Evolutionary conservation across 2,888 invertebrate genomes (phyloP), one percentile per base, ranked within the genome.

Genomic region (Microctonus aethiopoides): DNA sequence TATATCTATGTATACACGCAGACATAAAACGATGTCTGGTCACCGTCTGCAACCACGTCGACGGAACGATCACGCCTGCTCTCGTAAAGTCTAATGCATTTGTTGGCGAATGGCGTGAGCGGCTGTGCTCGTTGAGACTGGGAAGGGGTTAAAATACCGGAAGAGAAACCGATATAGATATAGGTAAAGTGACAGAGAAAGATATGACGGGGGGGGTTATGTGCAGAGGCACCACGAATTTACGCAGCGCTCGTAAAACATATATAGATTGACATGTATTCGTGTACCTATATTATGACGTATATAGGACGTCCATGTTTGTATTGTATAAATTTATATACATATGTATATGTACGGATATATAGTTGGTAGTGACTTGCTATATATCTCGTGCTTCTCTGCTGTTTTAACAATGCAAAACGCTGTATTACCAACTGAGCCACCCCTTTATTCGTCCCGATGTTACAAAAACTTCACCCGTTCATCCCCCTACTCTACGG

Each of bases 41-140:
- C 74, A 74, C 75, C 77, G 80, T 81, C 80, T 79, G 79, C 80
- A 76, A 68, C 66, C 34, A 61, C 60, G 67, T 62, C 72, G 72
- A 76, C 76, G 74, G 78, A 81, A 80, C 81, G 64, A 65, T 56
- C 36, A 20, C 77, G 78, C 78, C 74, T 76, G 76, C 79, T 75
- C 78, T 77, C 80, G 78, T 83, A 84, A 83, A 84, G 78, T 80
- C 81, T 83, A 81, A 84, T 81, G 82, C 82, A 78, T 81, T 81
- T 80, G 81, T 79, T 79, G 79, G 76, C 78, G 79, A 76, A 77
- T 78, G 76, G 77, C 68, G 72, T 67, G 59, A 36, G 29, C 69
- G 72, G 67, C 73, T 56, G 16, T 0, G 26, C n/a, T n/a, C 29
- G 29, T 7, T 10, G n/a, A 5, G 13, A 56, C n/a, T 24, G 11